Conservation (phyloP, 2,113 vertebrate species). For the Myrmecobius fasciatus region DNA sequence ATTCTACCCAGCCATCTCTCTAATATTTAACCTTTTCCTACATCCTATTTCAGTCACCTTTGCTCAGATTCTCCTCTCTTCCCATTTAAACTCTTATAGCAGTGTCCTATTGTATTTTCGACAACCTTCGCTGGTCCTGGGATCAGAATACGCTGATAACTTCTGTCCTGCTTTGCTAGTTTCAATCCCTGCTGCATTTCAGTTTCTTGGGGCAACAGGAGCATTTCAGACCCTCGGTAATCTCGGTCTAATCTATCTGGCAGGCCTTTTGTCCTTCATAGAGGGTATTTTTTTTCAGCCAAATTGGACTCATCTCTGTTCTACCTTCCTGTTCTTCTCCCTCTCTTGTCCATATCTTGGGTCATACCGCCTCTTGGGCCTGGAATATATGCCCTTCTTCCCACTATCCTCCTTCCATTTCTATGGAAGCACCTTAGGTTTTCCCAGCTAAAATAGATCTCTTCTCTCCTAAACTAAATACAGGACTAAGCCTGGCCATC, state of each 20-base stretch:
- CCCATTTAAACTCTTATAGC: not conserved
- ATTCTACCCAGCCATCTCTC: not conserved
- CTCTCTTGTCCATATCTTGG: not conserved
- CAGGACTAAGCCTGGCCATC: too few relatives aligned
- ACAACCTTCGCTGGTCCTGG: not conserved
- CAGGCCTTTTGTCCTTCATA: constrained; percentile 12
- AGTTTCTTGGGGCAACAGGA: too few relatives aligned
- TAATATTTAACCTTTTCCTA: not conserved
- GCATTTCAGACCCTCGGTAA: not conserved
- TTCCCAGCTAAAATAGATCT: not conserved
- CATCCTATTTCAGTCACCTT: not conserved
- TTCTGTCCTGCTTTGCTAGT: not conserved
- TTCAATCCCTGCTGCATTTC: not conserved
- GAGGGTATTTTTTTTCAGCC: not conserved
- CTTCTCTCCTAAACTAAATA: not conserved
- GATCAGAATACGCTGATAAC: not conserved
- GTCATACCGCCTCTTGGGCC: not conserved
- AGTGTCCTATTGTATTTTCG: not conserved
- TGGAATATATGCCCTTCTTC: not conserved
- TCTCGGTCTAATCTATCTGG: not conserved
- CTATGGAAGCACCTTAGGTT: not conserved
- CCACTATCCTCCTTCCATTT: not conserved
- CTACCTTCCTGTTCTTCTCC: not conserved
- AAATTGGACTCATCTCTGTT: not conserved
- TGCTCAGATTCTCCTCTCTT: not conserved